These are phyloP conservation scores for Cosmopolites sordidus DNA, from an alignment of 2,888 invertebrate genomes.

Conservation along the genomic window DNA sequence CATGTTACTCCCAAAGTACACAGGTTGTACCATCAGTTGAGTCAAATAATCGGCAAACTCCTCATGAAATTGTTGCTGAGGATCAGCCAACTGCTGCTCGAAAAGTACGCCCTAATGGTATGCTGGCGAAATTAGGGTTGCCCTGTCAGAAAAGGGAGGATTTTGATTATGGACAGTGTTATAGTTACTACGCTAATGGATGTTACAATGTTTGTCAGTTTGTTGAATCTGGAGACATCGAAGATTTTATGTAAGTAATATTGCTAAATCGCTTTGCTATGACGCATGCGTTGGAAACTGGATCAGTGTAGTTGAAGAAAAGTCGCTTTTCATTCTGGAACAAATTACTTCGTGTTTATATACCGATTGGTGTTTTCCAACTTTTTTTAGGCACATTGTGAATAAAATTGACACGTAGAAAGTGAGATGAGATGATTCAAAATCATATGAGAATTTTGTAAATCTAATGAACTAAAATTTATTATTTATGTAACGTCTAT, in stretches of 20 bases:
- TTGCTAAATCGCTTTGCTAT: background rate
- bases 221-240: constrained; percentile 63
- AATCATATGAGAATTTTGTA: too few relatives aligned
- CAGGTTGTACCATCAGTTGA: constrained; percentile 3
- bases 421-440: too few relatives aligned
- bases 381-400: too few relatives aligned
- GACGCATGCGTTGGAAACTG: too few relatives aligned
- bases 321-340: too few relatives aligned
- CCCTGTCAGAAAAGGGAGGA: constrained; percentile 41
- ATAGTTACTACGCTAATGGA: constrained; percentile 57
- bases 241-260: constrained; percentile 70
- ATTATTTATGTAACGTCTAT: too few relatives aligned
- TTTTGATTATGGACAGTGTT: constrained; percentile 65
- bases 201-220: constrained; percentile 61
- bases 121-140: constrained; percentile 35
- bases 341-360: too few relatives aligned
- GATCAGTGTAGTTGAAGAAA: too few relatives aligned
- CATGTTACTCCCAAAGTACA: background rate
- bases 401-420: too few relatives aligned
- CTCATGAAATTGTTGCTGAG: constrained; percentile 20
- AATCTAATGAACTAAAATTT: too few relatives aligned
- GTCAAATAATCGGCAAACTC: constrained; percentile 15
- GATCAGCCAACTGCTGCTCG: constrained; percentile 1
- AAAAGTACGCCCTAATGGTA: constrained; percentile 31
- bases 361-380: too few relatives aligned